These are phyloP conservation scores for Tetramorium bicarinatum DNA, from an alignment of 2,888 invertebrate genomes.

Conservation along the genomic window DNA sequence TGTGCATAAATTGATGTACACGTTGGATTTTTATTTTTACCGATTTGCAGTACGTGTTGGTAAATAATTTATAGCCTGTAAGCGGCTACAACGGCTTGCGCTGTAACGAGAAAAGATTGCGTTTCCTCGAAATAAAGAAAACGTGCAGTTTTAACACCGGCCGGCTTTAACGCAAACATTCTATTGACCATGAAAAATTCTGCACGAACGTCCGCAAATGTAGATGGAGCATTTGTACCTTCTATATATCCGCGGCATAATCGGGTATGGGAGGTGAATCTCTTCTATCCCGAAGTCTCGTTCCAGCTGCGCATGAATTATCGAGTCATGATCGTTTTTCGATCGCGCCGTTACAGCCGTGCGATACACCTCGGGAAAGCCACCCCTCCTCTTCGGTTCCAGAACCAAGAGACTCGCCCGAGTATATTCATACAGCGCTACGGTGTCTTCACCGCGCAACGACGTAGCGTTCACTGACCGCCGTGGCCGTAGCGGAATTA, in stretches of 20 bases:
- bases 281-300: slow-evolving; percentile 1
- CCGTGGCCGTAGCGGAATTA: slow-evolving; percentile 74
- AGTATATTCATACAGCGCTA: slow-evolving; percentile 36
- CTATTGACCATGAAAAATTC: slow-evolving; percentile 15
- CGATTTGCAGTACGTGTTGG: not conserved
- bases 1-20: not conserved
- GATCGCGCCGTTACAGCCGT: slow-evolving; percentile 29
- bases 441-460: slow-evolving; percentile 28
- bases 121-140: not conserved
- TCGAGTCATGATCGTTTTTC: slow-evolving; percentile 28
- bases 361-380: not conserved
- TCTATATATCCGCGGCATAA: slow-evolving; percentile 15
- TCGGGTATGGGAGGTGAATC: not conserved
- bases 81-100: not conserved
- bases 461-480: slow-evolving; percentile 38
- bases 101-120: not conserved
- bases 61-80: not conserved
- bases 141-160: not conserved
- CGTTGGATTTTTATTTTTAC: not conserved
- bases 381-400: not conserved
- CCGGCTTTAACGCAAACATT: slow-evolving; percentile 3
- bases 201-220: not conserved
- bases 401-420: slow-evolving; percentile 48
- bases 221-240: not conserved
- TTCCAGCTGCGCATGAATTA: slow-evolving; percentile 31